A percentile compares a stretch with the other conserved stretches of the same genome.
Evolutionary conservation across 2,888 invertebrate genomes (phyloP).

Genomic region (Disparrhopalites patrizii): DNA sequence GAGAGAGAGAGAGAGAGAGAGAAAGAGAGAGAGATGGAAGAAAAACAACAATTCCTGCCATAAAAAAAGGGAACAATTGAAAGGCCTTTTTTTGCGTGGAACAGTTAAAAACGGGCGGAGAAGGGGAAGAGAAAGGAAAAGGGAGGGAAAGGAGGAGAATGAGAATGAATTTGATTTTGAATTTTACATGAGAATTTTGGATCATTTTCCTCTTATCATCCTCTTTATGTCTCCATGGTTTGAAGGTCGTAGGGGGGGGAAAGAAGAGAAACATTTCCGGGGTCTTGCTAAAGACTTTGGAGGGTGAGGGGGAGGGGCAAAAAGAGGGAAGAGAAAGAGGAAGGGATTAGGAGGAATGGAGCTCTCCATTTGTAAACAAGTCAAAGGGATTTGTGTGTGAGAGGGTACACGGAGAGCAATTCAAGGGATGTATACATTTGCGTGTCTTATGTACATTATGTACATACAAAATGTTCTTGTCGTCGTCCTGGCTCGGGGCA

Average conservation of each 20-base stretch:
- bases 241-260: too few species aligned
- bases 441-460: background rate
- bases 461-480: background rate
- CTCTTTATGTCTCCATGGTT: background rate
- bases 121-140: background rate
- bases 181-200: background rate
- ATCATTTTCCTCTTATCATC: background rate
- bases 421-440: background rate
- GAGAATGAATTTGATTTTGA: background rate
- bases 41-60: background rate
- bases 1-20: background rate
- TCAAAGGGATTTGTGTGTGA: background rate
- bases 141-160: background rate
- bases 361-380: background rate
- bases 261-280: too few species aligned
- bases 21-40: background rate
- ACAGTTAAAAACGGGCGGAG: too few species aligned
- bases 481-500: background rate
- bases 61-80: background rate
- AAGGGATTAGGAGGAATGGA: background rate
- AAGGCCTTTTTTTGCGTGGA: too few species aligned
- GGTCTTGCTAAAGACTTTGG: too few species aligned
- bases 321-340: background rate
- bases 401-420: background rate
- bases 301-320: too few species aligned